A percentile compares a stretch with the other conserved stretches of the same genome.
These are phyloP conservation scores for Drosophila pullipes DNA, from an alignment of 2,888 invertebrate genomes.

Conservation along the genomic window DNA sequence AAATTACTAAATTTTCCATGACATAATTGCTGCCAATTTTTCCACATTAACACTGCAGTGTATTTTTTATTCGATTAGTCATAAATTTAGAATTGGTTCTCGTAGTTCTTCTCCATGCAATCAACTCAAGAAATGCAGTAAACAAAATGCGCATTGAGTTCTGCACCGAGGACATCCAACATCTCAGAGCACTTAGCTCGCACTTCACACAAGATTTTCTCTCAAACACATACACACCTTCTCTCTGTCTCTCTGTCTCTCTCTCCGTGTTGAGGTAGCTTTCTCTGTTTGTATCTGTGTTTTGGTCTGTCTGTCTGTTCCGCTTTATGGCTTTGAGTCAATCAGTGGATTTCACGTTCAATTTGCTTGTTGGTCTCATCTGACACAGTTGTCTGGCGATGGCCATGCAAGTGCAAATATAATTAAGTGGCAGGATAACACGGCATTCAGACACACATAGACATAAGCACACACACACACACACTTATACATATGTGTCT, in stretches of 20 bases:
- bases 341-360: constrained; percentile 75
- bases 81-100: background rate
- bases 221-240: background rate
- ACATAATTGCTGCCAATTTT: background rate
- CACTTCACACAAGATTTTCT: constrained; percentile 15
- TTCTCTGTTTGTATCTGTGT: background rate
- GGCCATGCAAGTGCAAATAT: constrained; percentile 59
- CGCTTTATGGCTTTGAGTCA: constrained; percentile 44
- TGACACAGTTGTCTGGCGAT: constrained; percentile 52
- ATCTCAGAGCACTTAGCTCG: constrained; percentile 45
- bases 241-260: background rate
- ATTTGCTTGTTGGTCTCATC: constrained; percentile 65
- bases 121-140: constrained; percentile 32
- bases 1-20: too few species aligned
- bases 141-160: constrained; percentile 39
- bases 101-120: background rate
- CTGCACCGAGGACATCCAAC: constrained; percentile 25
- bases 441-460: constrained; percentile 39
- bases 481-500: background rate
- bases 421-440: constrained; percentile 68
- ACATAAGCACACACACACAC: constrained; percentile 5
- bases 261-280: background rate
- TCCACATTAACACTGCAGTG: background rate
- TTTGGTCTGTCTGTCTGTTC: constrained; percentile 3
- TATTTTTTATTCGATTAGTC: background rate